Evolutionary conservation across 1,140 invertebrate species (phyloP), one percentile per base, ranked within the genome.

Genomic region (Zaprionus nigranus): DNA sequence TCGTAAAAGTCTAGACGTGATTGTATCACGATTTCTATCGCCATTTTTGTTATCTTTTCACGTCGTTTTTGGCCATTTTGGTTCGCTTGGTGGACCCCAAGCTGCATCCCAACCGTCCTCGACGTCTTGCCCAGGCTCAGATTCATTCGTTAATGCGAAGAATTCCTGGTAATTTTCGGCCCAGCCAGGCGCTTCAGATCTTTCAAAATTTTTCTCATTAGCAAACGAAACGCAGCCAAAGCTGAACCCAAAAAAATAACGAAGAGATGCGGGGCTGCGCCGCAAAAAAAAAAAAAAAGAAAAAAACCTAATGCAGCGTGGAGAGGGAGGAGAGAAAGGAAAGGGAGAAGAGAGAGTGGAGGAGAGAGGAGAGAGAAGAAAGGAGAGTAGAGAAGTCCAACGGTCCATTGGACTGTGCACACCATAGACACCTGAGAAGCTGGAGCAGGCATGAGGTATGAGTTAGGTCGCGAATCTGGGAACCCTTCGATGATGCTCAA

Each of bases 11-110:
- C 90, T 91, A 91, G 90, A 91, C 90, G 88, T 88, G 90, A 91
- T 91, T 88, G 79, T 91, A 91, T 91, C 90, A 91, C 88, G 90
- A 91, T 91, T 91, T 91, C 90, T 91, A 88, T 91, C 88, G 88
- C 84, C 90, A 91, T 90, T 86, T 91, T 86, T 90, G 66, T 78
- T 81, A 70, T 87, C 67, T 77, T 76, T 85, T 82, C 49, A 57
- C 59, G 49, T 79, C 62, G 64, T 63, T 78, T 75, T 78, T 82
- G 73, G 78, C 66, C 53, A 68, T 74, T 78, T 77, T 70, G 20
- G 61, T 81, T 43, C 79, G 62, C 38, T 65, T 73, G 24, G 63
- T 73, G 24, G 63, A 17, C 13, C 36, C 30, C 58, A 40, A n/a
- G 9, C 36, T 38, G 24, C 30, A 56, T 65, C 17, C 38, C 53